These are phyloP conservation scores for Carollia perspicillata DNA, from an alignment of 2,113 vertebrate genomes.

Conservation along the genomic window DNA sequence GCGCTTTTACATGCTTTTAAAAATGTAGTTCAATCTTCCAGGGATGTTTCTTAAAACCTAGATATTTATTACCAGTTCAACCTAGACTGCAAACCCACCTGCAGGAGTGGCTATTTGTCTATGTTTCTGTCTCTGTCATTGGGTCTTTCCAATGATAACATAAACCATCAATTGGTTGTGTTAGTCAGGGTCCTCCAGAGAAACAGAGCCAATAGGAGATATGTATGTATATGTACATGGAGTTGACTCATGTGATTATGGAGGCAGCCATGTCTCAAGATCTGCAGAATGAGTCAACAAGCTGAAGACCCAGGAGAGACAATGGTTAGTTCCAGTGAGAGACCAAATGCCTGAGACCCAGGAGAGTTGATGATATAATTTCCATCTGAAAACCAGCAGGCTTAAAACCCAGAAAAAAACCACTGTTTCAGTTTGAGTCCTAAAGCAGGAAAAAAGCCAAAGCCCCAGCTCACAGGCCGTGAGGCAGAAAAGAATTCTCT, in stretches of 20 bases:
- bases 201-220: background rate
- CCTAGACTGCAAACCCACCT: background rate
- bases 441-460: background rate
- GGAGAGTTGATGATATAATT: background rate
- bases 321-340: background rate
- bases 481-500: background rate
- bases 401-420: background rate
- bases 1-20: background rate
- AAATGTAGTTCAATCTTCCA: background rate
- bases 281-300: background rate
- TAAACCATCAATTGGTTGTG: background rate
- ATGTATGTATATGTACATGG: too few relatives aligned
- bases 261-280: background rate
- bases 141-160: background rate
- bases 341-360: background rate
- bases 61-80: background rate
- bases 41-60: background rate
- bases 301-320: background rate
- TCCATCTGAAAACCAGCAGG: background rate
- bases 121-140: background rate
- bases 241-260: background rate
- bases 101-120: background rate
- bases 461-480: background rate
- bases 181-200: background rate
- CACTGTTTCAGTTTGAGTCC: background rate